A percentile compares a stretch with the other conserved stretches of the same genome.
Conservation (phyloP, 2,113 vertebrate species). For the Craseonycteris thonglongyai region DNA sequence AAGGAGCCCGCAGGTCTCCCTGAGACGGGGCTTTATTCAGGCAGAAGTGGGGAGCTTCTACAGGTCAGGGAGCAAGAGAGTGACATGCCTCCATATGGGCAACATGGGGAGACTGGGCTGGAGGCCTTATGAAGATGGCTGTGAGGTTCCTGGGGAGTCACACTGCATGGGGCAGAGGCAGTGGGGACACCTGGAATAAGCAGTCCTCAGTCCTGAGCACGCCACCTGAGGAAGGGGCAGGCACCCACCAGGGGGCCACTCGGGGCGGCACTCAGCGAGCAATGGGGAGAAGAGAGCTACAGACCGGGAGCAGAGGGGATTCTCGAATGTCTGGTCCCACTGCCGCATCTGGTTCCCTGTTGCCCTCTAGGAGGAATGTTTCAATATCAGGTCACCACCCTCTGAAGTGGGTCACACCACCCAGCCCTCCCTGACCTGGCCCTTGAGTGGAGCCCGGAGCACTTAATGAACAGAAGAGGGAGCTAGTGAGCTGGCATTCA, state of each 20-base stretch:
- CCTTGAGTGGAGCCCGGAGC: background rate
- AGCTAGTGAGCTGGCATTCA: background rate
- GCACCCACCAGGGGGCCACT: background rate
- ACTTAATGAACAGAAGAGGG: background rate
- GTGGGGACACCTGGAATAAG: background rate
- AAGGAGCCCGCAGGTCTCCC: background rate
- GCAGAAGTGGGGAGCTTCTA: background rate
- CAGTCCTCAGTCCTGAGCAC: background rate
- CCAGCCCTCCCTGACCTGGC: background rate
- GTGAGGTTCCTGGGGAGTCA: background rate
- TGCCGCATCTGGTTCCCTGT: background rate
- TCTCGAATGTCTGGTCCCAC: background rate
- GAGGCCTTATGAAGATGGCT: background rate
- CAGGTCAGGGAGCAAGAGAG: background rate
- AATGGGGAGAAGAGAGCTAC: rapidly evolving
- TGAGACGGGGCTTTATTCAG: background rate
- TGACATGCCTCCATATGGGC: no score
- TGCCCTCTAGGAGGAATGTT: background rate
- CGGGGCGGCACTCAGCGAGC: background rate
- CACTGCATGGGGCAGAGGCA: background rate
- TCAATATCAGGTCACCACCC: no score
- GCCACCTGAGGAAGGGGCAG: background rate
- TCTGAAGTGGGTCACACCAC: background rate
- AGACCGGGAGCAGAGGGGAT: background rate
- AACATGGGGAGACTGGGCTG: background rate